Evolutionary conservation across 2,888 invertebrate genomes (phyloP), one percentile per base, ranked within the genome.

Genomic region (Leucophenga maculata): DNA sequence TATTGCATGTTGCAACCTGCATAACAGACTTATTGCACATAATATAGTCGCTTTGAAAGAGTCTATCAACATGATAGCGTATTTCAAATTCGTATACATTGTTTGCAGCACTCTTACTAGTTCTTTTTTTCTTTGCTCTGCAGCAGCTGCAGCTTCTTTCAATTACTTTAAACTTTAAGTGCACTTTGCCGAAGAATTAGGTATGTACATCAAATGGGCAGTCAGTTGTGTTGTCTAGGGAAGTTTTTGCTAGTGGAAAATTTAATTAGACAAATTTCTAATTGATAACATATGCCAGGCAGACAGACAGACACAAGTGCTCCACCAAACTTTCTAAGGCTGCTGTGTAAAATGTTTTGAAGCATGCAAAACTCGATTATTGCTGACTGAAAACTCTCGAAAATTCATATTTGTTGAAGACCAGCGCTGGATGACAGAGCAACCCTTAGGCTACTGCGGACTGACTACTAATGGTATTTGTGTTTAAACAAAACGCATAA

Each of bases 221-320:
- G 65, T 65, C 48, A n/a, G 46, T 22, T 26, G 26, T 26, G 26
- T n/a, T 20, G 31, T 80, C 80, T 72, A 69, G 68, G 74, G 76
- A 78, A 70, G 77, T 79, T 79, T 80, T n/a, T 83, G 74, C 77
- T 82, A 82, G 75, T 83, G 82, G 78, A 70, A 75, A 80, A 83
- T 83, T 83, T 80, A 80, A 80, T 80, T 80, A 80, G 80, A 80
- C 84, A 80, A 83, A 80, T 83, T 80, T 78, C 78, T 80, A 80
- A 80, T 83, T 80, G 84, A 83, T 80, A 80, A 83, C 84, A 80
- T 83, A 82, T 80, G 84, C 79, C 80, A 74, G n/a, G 20, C 4
- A 39, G 39, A 32, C 32, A 8, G 32, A 39, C 39, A 11, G 55
- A 20, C 20, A 55, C 9, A 39, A 39, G 39, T 1, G 39, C 3